Percentiles rank a stretch among this genome's conserved stretches.
These are phyloP conservation scores for Limanda limanda DNA, from an alignment of 2,113 vertebrate species.

Conservation along the genomic window DNA sequence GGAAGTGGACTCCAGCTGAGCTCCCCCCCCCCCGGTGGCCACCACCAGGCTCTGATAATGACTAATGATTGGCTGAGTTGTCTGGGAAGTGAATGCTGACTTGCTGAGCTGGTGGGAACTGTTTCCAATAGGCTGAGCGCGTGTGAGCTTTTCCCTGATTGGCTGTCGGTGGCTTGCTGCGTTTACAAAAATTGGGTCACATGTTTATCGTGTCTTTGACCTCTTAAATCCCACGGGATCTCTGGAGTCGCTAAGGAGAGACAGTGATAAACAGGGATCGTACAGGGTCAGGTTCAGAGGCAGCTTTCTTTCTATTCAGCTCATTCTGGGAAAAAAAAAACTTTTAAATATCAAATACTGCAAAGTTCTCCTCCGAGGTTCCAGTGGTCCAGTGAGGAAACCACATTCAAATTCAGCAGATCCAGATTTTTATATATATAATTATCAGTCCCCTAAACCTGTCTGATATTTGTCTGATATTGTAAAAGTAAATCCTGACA, in stretches of 20 bases:
- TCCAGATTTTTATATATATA: too few species aligned
- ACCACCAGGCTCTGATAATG: background rate
- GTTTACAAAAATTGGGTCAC: too few species aligned
- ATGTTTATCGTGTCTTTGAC: background rate
- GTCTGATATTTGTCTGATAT: too few species aligned
- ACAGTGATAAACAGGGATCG: background rate
- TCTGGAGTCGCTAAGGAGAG: background rate
- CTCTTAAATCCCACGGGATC: background rate
- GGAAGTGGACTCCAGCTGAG: constrained; percentile 28
- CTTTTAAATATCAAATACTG: too few species aligned
- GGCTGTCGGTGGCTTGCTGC: too few species aligned
- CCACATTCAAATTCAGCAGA: too few species aligned
- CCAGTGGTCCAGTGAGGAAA: too few species aligned
- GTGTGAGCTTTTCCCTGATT: background rate
- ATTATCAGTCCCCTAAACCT: too few species aligned
- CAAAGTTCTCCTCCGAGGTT: too few species aligned
- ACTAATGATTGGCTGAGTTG: constrained; percentile 18
- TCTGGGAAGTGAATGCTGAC: background rate
- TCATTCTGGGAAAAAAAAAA: too few species aligned
- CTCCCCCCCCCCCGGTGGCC: background rate
- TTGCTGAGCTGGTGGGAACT: constrained; percentile 11
- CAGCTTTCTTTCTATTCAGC: background rate
- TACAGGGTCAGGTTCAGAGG: background rate
- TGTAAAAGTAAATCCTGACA: too few species aligned
- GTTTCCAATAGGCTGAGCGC: background rate